Evolutionary conservation across 2,888 invertebrate genomes (phyloP).

Genomic region (Notocelia uddmanniana): DNA sequence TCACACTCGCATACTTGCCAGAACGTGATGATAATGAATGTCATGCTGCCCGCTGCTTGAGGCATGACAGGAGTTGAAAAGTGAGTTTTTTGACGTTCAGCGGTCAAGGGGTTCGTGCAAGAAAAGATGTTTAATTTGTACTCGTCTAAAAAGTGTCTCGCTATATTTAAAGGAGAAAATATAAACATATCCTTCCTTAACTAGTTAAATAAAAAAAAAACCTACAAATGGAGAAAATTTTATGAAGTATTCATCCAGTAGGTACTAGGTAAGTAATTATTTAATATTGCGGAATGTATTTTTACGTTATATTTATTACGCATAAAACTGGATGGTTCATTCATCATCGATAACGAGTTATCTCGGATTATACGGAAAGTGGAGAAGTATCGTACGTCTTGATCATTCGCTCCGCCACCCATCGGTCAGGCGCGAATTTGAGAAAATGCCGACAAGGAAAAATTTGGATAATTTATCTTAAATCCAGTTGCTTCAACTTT

Average conservation of each 20-base stretch:
- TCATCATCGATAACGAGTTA: conserved; percentile 39
- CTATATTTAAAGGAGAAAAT: background rate
- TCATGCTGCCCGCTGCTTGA: no score
- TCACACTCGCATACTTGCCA: no score
- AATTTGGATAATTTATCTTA: conserved; percentile 49
- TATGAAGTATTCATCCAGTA: no score
- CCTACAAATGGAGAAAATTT: background rate
- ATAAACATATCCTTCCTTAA: background rate
- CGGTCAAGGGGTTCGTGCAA: no score
- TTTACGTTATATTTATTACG: background rate
- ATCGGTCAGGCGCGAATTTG: conserved; percentile 43
- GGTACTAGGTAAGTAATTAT: no score
- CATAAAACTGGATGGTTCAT: conserved; percentile 31
- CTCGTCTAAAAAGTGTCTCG: no score
- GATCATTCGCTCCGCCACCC: conserved; percentile 44
- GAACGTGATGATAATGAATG: no score
- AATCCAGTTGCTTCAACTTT: conserved; percentile 24
- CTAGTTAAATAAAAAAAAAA: background rate
- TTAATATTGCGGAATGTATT: background rate
- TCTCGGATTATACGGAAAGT: conserved; percentile 34
- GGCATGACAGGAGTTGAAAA: no score
- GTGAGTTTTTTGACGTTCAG: no score
- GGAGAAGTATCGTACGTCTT: conserved; percentile 48
- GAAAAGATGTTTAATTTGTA: no score
- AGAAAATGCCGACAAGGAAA: conserved; percentile 45